These are phyloP conservation scores for Merluccius polli DNA, from an alignment of 2,797 vertebrate genomes.

Conservation along the genomic window DNA sequence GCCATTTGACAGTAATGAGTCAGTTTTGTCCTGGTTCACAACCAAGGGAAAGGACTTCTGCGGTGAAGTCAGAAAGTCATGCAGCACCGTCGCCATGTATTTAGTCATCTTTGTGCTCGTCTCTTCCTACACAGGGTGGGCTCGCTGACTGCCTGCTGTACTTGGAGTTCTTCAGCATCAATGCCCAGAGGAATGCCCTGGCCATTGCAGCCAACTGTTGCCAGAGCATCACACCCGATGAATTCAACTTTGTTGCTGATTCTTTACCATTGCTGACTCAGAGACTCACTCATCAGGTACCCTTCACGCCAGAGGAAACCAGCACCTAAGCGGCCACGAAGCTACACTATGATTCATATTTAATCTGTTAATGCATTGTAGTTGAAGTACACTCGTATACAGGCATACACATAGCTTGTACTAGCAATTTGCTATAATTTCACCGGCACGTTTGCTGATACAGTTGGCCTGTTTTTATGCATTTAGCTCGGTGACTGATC, in stretches of 20 bases:
- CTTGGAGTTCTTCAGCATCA: slow-evolving; percentile 99
- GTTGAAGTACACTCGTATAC: not conserved
- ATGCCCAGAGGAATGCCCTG: slow-evolving; percentile 97
- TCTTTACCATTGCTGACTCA: slow-evolving; percentile 96
- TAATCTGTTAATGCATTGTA: not conserved
- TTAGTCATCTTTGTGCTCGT: not conserved
- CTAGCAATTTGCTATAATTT: not conserved
- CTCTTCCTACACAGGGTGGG: slow-evolving; percentile 79
- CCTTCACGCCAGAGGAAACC: not conserved
- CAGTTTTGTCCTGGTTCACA: not conserved
- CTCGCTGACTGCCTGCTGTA: slow-evolving; percentile 96
- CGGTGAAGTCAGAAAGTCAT: not conserved
- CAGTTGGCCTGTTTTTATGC: not conserved
- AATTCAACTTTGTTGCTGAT: slow-evolving; percentile 99
- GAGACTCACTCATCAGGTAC: slow-evolving; percentile 97
- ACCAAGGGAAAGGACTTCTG: not conserved
- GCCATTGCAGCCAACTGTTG: slow-evolving; percentile 99
- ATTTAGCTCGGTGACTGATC: not conserved
- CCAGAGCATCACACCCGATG: slow-evolving; percentile 97
- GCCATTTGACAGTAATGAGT: not conserved
- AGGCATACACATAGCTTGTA: not conserved
- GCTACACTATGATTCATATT: not conserved
- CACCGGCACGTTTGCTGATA: not conserved
- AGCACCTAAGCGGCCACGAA: no score
- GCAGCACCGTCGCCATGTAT: not conserved